A percentile compares a stretch with the other conserved stretches of the same genome.
Evolutionary conservation across 2,797 vertebrate genomes (phyloP).

Genomic region (Sebastes hubbsi): DNA sequence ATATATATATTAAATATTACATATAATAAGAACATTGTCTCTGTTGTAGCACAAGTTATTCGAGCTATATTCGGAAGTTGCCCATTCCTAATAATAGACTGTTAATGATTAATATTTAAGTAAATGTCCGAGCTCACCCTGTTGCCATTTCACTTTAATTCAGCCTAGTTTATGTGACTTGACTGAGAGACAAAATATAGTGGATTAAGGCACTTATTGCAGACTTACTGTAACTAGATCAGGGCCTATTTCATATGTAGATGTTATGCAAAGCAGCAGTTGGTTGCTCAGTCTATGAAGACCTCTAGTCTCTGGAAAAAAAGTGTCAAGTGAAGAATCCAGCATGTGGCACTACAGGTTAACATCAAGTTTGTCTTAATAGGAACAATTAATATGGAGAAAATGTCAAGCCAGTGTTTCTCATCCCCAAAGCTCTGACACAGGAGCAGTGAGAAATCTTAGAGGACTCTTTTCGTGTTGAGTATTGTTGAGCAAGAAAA

Average conservation of each 20-base stretch:
- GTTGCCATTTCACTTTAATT: not conserved
- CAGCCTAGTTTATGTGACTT: not conserved
- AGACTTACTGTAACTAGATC: not conserved
- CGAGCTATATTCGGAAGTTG: not conserved
- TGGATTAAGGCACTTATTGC: not conserved
- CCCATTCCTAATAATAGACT: no score
- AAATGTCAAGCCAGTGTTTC: not conserved
- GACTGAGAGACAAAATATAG: not conserved
- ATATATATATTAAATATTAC: no score
- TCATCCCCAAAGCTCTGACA: not conserved
- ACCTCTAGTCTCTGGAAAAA: not conserved
- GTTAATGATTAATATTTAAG: not conserved
- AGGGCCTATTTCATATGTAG: not conserved
- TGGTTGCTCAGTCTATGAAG: not conserved
- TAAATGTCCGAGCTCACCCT: not conserved
- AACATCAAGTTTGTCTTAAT: not conserved
- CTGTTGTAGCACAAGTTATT: not conserved
- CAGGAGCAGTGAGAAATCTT: not conserved
- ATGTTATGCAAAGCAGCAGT: constrained; percentile 8
- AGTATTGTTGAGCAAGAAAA: not conserved
- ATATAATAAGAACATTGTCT: no score
- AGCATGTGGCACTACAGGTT: not conserved
- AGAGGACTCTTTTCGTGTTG: not conserved
- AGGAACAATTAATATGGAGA: not conserved
- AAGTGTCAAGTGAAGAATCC: not conserved